Base-by-base conservation (phyloP, 2,113 vertebrate genomes). In the Uria lomvia region DNA sequence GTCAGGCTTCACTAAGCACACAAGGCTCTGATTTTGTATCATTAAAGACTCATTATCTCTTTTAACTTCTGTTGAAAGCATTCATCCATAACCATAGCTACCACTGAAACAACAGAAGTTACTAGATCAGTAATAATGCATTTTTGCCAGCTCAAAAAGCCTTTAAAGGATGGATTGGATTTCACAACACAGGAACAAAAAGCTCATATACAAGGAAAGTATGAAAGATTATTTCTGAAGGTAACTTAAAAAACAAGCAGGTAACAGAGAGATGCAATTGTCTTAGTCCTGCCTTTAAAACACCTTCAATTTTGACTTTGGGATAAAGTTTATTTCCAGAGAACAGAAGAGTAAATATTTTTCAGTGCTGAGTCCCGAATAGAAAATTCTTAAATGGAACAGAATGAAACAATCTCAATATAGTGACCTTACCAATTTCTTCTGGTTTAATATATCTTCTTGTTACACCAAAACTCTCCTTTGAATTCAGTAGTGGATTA, bases 41-140 rank as follows among this genome's bases (percentile, higher is more conserved):
- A 97, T 97, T 98, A 98, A 98, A 97, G 97, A 95, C 97, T 98
- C 97, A 98, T 98, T 98, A 98, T 98, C 96, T 97, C 97, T 98
- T 98, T 98, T 97, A 98, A 97, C 96, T 98, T 98, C 97, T 97
- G 96, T 96, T 97, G 97, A 97, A 98, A 97, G 95, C 97, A 98
- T 97, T 98, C 96, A 97, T 97, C 97, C 97, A 96, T 97, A 98
- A 96, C 96, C 82, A 94, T 90, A 97, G 95, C 95, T 97, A 97
- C 93, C 94, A 88, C 87, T 96, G 94, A 97, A 98, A 98, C 95
- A 98, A 98, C 70, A 97, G 97, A 97, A 86, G 74, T 84, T 97
- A 82, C 92, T 93, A 96, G 93, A 91, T 95, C 86, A 72, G 96
- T 95, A 96, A 97, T 97, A 96, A 96, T 68, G 78, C 80, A 63